Base-by-base conservation (phyloP, 1,140 invertebrate species). In the Vanessa atalanta region DNA sequence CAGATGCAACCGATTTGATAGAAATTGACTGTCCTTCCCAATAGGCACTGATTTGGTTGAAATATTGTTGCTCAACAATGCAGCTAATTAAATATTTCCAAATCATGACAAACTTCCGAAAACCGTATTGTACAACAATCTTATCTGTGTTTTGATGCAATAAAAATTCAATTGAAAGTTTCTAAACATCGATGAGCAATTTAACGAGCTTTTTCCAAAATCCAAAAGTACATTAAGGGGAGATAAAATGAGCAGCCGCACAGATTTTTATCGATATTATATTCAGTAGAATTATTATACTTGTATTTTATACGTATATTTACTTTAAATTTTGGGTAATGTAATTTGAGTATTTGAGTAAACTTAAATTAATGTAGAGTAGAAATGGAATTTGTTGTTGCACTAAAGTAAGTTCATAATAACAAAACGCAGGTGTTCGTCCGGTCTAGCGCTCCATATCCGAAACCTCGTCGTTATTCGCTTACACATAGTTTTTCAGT, bases 391-490 rank as follows among this genome's bases (percentile, higher is more conserved):
- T 90, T 83, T 79, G 85, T 78, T 75, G 71, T 51, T 51, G n/a
- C 9, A 26, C 23, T 13, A 60, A 20, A 9, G 20, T 60, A 26
- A 60, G 23, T 14, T 26, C 20, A 60, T 79, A 43, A 65, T 64
- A 73, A 74, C 77, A 82, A 83, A 83, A 72, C 84, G 87, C 90
- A 92, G 90, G 90, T 92, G 90, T 84, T 86, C 89, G 88, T 92
- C 90, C 90, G 90, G 88, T 87, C 79, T 76, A 78, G 83, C 82
- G 80, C 73, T 75, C 80, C 83, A 85, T 84, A 81, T 83, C 84
- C 85, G 79, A 88, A 86, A 79, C 79, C 75, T 50, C 72, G 65
- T 43, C 47, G 14, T 50, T 50, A 37, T 60, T 6, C 23, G 67
- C 53, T 50, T 65, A 55, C 3, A 47, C 11, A 57, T 55, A 43